Conservation (phyloP, 2,888 invertebrate species). For the Conops quadrifasciatus region DNA sequence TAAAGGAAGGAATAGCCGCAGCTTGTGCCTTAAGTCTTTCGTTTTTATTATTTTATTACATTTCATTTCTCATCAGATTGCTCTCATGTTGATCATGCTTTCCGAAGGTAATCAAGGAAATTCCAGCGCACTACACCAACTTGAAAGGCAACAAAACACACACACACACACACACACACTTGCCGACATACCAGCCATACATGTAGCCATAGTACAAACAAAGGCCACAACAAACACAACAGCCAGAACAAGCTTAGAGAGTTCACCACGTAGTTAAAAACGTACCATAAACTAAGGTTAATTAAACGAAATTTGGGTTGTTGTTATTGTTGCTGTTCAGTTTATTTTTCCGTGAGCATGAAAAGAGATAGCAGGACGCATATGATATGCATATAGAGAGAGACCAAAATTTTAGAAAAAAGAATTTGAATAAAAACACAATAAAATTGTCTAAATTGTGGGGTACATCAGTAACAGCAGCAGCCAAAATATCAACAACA, state of each 20-base stretch:
- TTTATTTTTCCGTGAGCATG: not conserved
- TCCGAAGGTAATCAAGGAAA: not conserved
- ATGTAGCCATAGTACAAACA: too few relatives aligned
- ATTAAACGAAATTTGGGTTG: not conserved
- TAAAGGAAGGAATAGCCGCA: not conserved
- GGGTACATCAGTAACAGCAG: not conserved
- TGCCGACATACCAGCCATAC: too few relatives aligned
- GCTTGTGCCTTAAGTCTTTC: constrained; percentile 30
- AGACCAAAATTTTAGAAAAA: not conserved
- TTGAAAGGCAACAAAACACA: not conserved
- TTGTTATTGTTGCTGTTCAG: not conserved
- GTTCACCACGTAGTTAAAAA: too few relatives aligned
- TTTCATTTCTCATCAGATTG: not conserved
- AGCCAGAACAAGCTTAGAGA: not conserved
- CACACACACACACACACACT: not conserved
- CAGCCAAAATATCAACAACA: constrained; percentile 8
- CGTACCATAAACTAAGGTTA: not conserved
- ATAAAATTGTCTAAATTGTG: constrained; percentile 28
- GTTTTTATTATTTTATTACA: constrained; percentile 4
- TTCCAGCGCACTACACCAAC: constrained; percentile 2
- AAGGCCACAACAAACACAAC: not conserved
- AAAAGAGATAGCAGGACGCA: too few relatives aligned
- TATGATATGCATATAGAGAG: too few relatives aligned
- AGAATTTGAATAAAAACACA: constrained; percentile 13
- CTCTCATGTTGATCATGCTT: not conserved